Evolutionary conservation across 2,797 vertebrate species (phyloP).

Genomic region (Platyrinchus mystaceus): DNA sequence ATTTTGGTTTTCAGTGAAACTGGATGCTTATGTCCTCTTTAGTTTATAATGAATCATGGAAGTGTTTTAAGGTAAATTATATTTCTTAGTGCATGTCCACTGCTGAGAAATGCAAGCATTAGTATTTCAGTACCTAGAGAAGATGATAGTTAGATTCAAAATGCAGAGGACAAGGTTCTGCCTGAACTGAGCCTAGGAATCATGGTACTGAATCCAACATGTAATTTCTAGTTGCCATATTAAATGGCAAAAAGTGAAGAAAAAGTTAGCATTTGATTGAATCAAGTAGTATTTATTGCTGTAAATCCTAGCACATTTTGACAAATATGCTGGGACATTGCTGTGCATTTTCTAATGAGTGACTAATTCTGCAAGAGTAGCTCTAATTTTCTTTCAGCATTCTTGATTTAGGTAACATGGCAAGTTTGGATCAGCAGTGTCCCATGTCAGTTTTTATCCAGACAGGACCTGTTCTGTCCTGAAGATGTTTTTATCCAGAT

Average conservation of each 20-base stretch:
- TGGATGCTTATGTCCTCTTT: not conserved
- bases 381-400: not conserved
- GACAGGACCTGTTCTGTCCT: not conserved
- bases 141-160: not conserved
- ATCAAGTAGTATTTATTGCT: slow-evolving; percentile 48
- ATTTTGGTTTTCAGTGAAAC: not conserved
- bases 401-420: not conserved
- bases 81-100: not conserved
- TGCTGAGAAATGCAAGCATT: not conserved
- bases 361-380: not conserved
- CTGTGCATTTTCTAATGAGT: slow-evolving; percentile 6
- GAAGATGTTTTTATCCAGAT: not conserved
- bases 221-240: not conserved
- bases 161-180: slow-evolving; percentile 64
- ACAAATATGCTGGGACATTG: not conserved
- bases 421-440: not conserved
- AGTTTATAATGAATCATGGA: not conserved
- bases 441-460: not conserved
- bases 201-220: not conserved
- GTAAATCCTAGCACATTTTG: slow-evolving; percentile 25
- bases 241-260: not conserved
- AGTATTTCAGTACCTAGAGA: not conserved
- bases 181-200: slow-evolving; percentile 60
- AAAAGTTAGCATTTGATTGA: slow-evolving; percentile 7
- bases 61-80: not conserved